phyloP scores from a whole-genome alignment of 2,113 vertebrate genomes.

The Arenaria interpres region DNA sequence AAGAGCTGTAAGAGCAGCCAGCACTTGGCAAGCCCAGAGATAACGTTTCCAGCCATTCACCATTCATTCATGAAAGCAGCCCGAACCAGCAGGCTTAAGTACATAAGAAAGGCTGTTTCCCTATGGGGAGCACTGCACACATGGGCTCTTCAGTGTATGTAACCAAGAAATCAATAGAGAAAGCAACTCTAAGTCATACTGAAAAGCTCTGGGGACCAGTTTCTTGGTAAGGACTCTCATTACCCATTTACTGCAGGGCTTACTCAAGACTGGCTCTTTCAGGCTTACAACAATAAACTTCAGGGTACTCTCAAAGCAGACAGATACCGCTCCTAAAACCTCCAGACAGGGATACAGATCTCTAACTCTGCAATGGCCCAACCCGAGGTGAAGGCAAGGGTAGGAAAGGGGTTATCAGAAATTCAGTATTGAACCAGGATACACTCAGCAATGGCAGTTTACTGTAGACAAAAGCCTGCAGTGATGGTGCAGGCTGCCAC shows the following conservation, averaged over 20 bases:
- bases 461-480: constrained; percentile 70
- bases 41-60: not conserved
- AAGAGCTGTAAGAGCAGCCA: not conserved
- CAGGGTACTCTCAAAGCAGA: not conserved
- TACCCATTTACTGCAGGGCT: not conserved
- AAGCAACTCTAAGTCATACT: not conserved
- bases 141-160: not conserved
- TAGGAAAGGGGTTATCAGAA: constrained; percentile 61
- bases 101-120: not conserved
- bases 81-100: not conserved
- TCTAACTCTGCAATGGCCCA: constrained; percentile 33
- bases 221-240: not conserved
- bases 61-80: not conserved
- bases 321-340: not conserved
- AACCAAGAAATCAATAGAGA: not conserved
- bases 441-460: constrained; percentile 75
- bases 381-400: constrained; percentile 50
- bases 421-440: constrained; percentile 73
- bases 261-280: not conserved
- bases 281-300: not conserved
- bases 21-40: not conserved
- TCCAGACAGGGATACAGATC: not conserved
- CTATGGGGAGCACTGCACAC: not conserved
- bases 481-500: constrained; percentile 53
- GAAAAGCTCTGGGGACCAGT: not conserved